phyloP scores from a whole-genome alignment of 2,888 invertebrate genomes.

The Eupithecia inturbata region DNA sequence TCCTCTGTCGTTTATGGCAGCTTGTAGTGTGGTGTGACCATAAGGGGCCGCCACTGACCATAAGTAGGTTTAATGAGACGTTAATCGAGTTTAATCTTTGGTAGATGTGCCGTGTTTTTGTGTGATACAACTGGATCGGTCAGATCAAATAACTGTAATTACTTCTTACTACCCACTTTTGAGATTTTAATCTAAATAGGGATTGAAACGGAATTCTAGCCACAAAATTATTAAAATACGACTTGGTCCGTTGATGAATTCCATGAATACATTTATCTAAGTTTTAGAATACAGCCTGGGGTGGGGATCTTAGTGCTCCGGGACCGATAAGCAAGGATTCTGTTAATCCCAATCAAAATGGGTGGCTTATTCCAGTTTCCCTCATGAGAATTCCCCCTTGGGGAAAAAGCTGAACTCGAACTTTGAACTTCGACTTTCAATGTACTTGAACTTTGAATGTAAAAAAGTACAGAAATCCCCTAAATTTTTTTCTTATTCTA shows the following conservation, averaged over 20 bases:
- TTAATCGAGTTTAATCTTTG: conserved; percentile 62
- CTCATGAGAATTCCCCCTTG: too few species aligned
- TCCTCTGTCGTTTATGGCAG: conserved; percentile 55
- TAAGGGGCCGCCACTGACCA: conserved; percentile 43
- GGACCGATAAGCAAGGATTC: too few species aligned
- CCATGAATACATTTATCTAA: background rate
- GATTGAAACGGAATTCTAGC: background rate
- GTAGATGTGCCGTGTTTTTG: conserved; percentile 24
- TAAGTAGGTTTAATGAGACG: conserved; percentile 50
- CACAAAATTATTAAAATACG: background rate
- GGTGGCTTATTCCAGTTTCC: too few species aligned
- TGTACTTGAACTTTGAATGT: too few species aligned
- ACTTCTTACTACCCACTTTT: background rate
- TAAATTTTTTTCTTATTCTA: too few species aligned
- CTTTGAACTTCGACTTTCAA: too few species aligned
- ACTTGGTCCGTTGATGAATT: background rate
- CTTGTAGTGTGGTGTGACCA: conserved; percentile 61
- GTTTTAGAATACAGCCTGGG: too few species aligned
- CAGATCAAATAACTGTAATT: background rate
- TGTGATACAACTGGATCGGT: background rate
- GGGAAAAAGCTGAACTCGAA: too few species aligned
- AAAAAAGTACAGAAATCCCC: too few species aligned
- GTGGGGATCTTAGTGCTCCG: too few species aligned
- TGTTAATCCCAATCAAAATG: too few species aligned
- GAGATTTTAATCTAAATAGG: background rate